Evolutionary conservation across 2,888 invertebrate genomes (phyloP).

Genomic region (Oscheius sp.): DNA sequence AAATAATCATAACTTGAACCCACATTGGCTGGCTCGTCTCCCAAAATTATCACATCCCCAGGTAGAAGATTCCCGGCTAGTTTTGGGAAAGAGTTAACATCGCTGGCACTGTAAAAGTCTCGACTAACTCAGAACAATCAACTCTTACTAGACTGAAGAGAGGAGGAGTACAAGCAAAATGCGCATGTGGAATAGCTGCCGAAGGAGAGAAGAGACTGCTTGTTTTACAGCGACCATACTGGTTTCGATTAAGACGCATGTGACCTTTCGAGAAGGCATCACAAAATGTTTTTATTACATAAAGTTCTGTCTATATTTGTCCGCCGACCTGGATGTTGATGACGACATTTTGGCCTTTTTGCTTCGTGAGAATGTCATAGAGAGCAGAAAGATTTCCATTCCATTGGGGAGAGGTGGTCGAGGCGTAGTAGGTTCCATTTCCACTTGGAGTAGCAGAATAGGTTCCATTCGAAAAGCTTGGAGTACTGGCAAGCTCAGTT

Average conservation of each 20-base stretch:
- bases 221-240: constrained; percentile 11
- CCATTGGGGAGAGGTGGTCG: no score
- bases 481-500: no score
- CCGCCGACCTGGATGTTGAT: background rate
- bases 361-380: background rate
- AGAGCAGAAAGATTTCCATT: background rate
- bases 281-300: background rate
- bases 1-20: background rate
- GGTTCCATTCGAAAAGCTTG: background rate
- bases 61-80: constrained; percentile 6
- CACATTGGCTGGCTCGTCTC: constrained; percentile 19
- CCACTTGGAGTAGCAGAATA: background rate
- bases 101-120: constrained; percentile 7
- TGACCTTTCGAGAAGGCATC: background rate
- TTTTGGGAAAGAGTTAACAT: constrained; percentile 19
- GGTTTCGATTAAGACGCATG: constrained; percentile 19
- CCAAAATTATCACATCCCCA: constrained; percentile 9
- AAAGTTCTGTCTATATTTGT: background rate
- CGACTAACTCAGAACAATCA: background rate
- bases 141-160: constrained; percentile 5
- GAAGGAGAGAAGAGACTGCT: background rate
- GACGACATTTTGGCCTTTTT: background rate
- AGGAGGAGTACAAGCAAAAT: background rate
- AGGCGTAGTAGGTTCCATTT: background rate
- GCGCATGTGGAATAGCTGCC: constrained; percentile 2